Percentiles rank a stretch among this genome's conserved stretches.
These are phyloP conservation scores for Drosophila formosana DNA, from an alignment of 2,888 invertebrate genomes.

Conservation along the genomic window DNA sequence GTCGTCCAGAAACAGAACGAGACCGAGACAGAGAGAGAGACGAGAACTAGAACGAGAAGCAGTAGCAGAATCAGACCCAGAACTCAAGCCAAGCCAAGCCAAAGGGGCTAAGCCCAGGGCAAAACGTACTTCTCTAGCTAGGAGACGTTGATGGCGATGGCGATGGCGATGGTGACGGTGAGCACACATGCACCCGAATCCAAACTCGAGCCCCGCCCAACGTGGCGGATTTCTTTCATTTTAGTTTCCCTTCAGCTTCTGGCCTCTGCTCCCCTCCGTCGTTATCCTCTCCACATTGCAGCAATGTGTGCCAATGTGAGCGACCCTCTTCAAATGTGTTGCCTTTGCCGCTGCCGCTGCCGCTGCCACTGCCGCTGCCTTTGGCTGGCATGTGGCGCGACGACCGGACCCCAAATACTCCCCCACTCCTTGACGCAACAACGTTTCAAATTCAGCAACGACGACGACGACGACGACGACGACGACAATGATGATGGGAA, in stretches of 20 bases:
- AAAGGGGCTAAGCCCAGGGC: slow-evolving; percentile 47
- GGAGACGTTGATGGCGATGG: slow-evolving; percentile 19
- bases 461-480: slow-evolving; percentile 54
- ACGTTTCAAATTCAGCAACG: slow-evolving; percentile 69
- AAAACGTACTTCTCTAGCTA: slow-evolving; percentile 20
- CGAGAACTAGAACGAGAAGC: slow-evolving; percentile 1
- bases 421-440: slow-evolving; percentile 55
- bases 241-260: slow-evolving; percentile 78
- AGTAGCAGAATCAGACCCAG: slow-evolving; percentile 9
- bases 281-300: slow-evolving; percentile 13
- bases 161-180: slow-evolving; percentile 13
- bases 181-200: slow-evolving; percentile 28
- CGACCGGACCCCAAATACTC: slow-evolving; percentile 56
- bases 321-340: slow-evolving; percentile 79
- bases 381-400: slow-evolving; percentile 73
- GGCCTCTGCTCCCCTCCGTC: slow-evolving; percentile 16
- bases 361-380: slow-evolving; percentile 31
- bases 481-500: slow-evolving; percentile 47
- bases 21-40: slow-evolving; percentile 16
- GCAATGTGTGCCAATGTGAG: slow-evolving; percentile 57
- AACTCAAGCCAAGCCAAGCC: slow-evolving; percentile 28
- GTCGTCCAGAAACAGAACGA: slow-evolving; percentile 16
- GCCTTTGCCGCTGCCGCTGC: slow-evolving; percentile 46
- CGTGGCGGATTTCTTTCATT: slow-evolving; percentile 75
- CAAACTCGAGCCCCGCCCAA: slow-evolving; percentile 10